phyloP scores from a whole-genome alignment of 2,113 vertebrate species.

The Oncorhynchus kisutch region DNA sequence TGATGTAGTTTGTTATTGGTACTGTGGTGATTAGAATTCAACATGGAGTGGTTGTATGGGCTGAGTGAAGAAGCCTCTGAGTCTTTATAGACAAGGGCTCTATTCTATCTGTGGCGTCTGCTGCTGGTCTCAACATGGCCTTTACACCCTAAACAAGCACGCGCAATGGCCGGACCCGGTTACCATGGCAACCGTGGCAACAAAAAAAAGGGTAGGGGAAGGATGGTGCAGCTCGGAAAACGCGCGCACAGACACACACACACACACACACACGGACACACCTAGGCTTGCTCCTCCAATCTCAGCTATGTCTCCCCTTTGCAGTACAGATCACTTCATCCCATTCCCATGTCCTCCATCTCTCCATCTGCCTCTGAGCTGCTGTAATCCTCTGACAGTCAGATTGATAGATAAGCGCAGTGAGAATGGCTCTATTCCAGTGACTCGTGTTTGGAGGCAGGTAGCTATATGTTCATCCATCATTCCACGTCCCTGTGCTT shows the following conservation, averaged over 20 bases:
- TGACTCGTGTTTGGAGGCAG: too few relatives aligned
- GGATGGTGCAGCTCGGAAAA: conserved; percentile 8
- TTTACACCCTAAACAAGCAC: conserved; percentile 28
- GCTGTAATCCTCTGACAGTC: not conserved
- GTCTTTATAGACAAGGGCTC: too few relatives aligned
- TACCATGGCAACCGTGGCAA: conserved; percentile 54
- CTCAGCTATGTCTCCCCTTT: too few relatives aligned
- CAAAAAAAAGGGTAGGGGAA: conserved; percentile 56
- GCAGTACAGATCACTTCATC: too few relatives aligned
- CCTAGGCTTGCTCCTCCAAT: not conserved
- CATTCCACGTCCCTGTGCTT: too few relatives aligned
- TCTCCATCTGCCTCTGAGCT: not conserved
- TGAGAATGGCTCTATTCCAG: not conserved
- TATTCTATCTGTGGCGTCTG: not conserved
- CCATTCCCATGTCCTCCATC: too few relatives aligned
- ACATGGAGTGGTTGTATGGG: not conserved
- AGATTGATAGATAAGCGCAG: not conserved
- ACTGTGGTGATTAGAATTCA: too few relatives aligned
- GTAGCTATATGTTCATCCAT: not conserved
- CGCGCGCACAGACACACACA: not conserved
- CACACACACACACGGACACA: not conserved
- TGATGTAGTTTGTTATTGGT: too few relatives aligned
- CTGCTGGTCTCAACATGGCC: conserved; percentile 2
- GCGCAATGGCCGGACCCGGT: conserved; percentile 26
- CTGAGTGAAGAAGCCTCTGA: too few relatives aligned